Evolutionary conservation across 2,888 invertebrate genomes (phyloP).

Genomic region (Colletes collaris): DNA sequence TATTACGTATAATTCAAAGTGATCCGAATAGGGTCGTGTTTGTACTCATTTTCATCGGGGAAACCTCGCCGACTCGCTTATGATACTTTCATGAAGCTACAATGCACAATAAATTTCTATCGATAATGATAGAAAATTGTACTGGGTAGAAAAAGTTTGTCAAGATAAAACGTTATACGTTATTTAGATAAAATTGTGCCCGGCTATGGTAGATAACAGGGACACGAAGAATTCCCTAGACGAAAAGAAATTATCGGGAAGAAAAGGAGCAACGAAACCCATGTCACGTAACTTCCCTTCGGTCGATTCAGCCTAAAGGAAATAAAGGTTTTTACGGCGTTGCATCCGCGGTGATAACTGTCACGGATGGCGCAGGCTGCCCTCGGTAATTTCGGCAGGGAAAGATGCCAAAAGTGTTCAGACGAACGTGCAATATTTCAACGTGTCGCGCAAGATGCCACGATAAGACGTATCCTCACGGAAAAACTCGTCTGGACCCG

Average conservation of each 20-base stretch:
- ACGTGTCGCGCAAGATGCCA: background rate
- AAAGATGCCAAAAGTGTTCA: conserved; percentile 47
- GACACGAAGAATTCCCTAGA: background rate
- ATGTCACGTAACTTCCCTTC: conserved; percentile 49
- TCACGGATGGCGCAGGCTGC: conserved; percentile 22
- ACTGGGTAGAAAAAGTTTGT: too few relatives aligned
- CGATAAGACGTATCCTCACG: conserved; percentile 19
- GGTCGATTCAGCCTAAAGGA: conserved; percentile 34
- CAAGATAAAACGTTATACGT: too few relatives aligned
- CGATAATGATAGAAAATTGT: too few relatives aligned
- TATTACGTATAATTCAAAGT: too few relatives aligned
- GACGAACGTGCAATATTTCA: conserved; percentile 47
- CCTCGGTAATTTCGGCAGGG: conserved; percentile 47
- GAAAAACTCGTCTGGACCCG: conserved; percentile 18
- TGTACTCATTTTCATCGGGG: too few relatives aligned
- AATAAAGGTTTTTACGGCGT: conserved; percentile 48
- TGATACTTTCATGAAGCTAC: too few relatives aligned
- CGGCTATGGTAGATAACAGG: background rate
- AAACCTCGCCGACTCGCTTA: too few relatives aligned
- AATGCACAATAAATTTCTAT: too few relatives aligned
- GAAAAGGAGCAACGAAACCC: conserved; percentile 18
- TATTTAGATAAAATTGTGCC: conserved; percentile 13
- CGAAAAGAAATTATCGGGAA: background rate
- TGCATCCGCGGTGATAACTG: conserved; percentile 42
- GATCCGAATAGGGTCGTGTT: too few relatives aligned